Evolutionary conservation across 2,888 invertebrate species (phyloP), one percentile per base, ranked within the genome.

Genomic region (Dryomyza anilis): DNA sequence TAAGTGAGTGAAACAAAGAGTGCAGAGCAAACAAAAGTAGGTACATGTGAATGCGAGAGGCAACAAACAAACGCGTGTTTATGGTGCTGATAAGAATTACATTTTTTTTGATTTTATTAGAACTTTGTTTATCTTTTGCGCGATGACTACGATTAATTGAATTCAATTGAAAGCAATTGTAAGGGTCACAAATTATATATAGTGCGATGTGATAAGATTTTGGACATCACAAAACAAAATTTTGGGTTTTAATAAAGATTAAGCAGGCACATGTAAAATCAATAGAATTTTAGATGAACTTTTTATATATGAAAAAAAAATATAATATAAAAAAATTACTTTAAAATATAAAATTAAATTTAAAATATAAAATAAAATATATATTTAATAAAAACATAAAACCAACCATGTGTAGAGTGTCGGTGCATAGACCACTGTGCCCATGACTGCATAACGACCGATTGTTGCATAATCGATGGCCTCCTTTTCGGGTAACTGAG

Each of bases 391-490:
- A 62, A 61, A 65, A 45, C 50, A 64, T 69, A n/a, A 59, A 72
- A 82, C 80, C 76, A 78, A 89, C 89, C 89, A 89, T 77, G 85
- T 79, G 74, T 86, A 87, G 69, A 89, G 83, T 63, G 87, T 83
- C 62, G 89, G 89, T 67, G 88, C 87, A 78, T 86, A 87, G 68
- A 87, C 82, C 66, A 83, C 78, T 65, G 88, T 87, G 57, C 89
- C 89, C 82, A 88, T 86, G 67, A 89, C 80, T 7, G 85, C 86
- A 81, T 87, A 89, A 77, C 88, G 84, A 74, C 84, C 85, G 69
- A 89, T 79, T 56, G 85, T 83, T 67, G 80, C 81, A 69, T 80
- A 82, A 82, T 89, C 87, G 75, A 85, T 83, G 65, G 84, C 80
- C 78, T 81, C 72, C 27, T 36, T 52, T 81, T 78, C 55, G 64